These are phyloP conservation scores for Lathronympha strigana DNA, from an alignment of 2,888 invertebrate species.

Conservation along the genomic window DNA sequence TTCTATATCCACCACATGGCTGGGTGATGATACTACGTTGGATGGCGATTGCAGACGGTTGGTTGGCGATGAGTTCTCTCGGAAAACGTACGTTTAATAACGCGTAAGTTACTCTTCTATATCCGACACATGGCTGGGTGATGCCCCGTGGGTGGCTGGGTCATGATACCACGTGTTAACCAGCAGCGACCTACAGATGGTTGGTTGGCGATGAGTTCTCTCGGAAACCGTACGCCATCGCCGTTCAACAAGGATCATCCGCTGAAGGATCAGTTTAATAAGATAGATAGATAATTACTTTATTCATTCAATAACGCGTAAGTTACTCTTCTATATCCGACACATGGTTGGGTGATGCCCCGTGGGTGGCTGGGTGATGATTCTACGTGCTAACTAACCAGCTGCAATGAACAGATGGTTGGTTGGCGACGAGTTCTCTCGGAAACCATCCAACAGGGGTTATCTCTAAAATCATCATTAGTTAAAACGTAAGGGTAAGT, in stretches of 20 bases:
- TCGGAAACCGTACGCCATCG: conserved; percentile 95
- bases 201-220: conserved; percentile 99
- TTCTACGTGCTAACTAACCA: conserved; percentile 90
- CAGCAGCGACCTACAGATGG: conserved; percentile 94
- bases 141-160: conserved; percentile 95
- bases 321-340: conserved; percentile 63
- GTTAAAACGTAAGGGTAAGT: too few species aligned
- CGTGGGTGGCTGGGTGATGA: too few species aligned
- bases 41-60: conserved; percentile 96
- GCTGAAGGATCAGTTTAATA: conserved; percentile 96
- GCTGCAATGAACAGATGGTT: conserved; percentile 96
- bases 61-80: conserved; percentile 98
- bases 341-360: neutral
- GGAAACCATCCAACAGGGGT: conserved; percentile 97
- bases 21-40: conserved; percentile 84
- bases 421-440: conserved; percentile 98
- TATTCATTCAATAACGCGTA: conserved; percentile 98
- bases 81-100: conserved; percentile 97
- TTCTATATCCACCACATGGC: neutral
- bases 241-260: conserved; percentile 98
- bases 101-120: conserved; percentile 87
- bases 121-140: neutral
- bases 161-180: conserved; percentile 90
- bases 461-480: conserved; percentile 96
- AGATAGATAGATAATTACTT: too few species aligned